Conservation (phyloP, 2,888 invertebrate species). For the Meliscaeva auricollis region DNA sequence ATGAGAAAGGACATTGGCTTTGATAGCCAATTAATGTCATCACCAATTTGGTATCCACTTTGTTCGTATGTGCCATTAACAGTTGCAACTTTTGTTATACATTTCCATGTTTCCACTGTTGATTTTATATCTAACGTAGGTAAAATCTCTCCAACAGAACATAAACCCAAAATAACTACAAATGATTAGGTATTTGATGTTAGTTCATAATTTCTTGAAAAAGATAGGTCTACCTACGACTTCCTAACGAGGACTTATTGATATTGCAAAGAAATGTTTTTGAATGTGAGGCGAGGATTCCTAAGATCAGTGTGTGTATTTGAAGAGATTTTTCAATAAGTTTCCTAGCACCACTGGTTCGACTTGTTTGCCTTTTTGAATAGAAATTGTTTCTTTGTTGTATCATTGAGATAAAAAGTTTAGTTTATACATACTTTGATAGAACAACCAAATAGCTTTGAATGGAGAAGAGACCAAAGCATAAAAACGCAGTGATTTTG, state of each 20-base stretch:
- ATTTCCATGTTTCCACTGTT: constrained; percentile 78
- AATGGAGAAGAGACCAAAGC: constrained; percentile 49
- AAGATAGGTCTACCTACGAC: constrained; percentile 23
- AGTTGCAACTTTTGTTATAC: constrained; percentile 75
- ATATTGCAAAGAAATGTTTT: constrained; percentile 10
- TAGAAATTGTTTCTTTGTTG: background rate
- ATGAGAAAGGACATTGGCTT: constrained; percentile 75
- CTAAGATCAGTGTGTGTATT: constrained; percentile 32
- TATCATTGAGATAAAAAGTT: too few species aligned
- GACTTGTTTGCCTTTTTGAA: constrained; percentile 14
- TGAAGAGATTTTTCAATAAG: constrained; percentile 36
- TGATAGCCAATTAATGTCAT: constrained; percentile 72
- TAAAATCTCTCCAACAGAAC: constrained; percentile 72
- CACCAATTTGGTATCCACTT: background rate
- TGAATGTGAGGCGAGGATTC: constrained; percentile 14
- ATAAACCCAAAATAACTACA: constrained; percentile 77
- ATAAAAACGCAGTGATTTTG: constrained; percentile 41
- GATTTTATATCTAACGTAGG: constrained; percentile 64
- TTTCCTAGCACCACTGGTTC: background rate
- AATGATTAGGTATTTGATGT: background rate
- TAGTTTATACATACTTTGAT: constrained; percentile 30
- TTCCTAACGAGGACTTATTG: background rate
- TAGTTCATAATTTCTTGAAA: too few species aligned
- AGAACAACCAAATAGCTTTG: constrained; percentile 34
- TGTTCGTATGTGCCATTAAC: constrained; percentile 57